phyloP scores from a whole-genome alignment of 2,113 vertebrate species.

The Syngnathus scovelli region DNA sequence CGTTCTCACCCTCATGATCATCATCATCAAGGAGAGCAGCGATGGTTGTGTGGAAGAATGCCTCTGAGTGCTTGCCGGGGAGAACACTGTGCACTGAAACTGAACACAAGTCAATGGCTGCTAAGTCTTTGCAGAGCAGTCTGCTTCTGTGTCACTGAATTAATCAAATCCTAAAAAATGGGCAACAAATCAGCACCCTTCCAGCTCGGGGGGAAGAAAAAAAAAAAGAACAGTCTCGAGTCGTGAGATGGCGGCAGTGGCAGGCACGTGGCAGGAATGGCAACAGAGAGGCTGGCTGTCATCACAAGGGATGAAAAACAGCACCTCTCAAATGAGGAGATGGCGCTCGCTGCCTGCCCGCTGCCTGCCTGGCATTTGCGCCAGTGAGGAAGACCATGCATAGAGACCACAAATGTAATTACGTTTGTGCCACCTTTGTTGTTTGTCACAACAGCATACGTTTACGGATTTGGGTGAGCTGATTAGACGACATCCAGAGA shows the following conservation, averaged over 20 bases:
- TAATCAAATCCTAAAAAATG: conserved; percentile 40
- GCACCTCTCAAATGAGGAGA: conserved; percentile 57
- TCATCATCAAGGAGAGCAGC: conserved; percentile 45
- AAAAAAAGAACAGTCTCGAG: conserved; percentile 37
- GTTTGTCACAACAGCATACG: conserved; percentile 55
- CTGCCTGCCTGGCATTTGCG: background rate
- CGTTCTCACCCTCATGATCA: conserved; percentile 43
- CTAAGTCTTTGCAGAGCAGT: conserved; percentile 48
- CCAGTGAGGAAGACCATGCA: conserved; percentile 41
- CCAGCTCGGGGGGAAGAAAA: background rate
- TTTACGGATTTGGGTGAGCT: conserved; percentile 55
- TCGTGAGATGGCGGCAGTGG: conserved; percentile 34
- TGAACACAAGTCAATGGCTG: conserved; percentile 55
- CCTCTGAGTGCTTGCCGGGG: conserved; percentile 46
- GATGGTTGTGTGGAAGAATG: conserved; percentile 40
- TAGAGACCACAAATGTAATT: conserved; percentile 59
- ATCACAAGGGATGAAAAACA: conserved; percentile 60
- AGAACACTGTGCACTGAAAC: conserved; percentile 44
- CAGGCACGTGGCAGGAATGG: conserved; percentile 50
- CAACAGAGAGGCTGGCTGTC: conserved; percentile 55
- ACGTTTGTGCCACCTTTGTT: conserved; percentile 61
- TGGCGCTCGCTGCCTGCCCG: conserved; percentile 35
- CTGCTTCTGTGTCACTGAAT: conserved; percentile 58
- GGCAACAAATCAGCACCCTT: background rate
- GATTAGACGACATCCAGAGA: conserved; percentile 63